Evolutionary conservation across 2,113 vertebrate genomes (phyloP).

Genomic region (Amphilophus citrinellus): DNA sequence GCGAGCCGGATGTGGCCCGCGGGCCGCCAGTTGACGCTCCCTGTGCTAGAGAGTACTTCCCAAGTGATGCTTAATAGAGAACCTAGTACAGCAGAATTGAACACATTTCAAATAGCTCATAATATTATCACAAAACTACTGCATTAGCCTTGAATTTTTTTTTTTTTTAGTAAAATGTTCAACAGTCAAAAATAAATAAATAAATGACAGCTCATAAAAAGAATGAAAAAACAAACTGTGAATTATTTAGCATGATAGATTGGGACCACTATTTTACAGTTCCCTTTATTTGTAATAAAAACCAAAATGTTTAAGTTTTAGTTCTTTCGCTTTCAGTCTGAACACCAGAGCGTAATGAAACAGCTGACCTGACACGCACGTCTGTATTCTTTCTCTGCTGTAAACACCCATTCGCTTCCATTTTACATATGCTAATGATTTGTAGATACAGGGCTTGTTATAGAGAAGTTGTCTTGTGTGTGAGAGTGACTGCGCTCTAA

Average conservation of each 20-base stretch:
- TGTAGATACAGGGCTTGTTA: conserved; percentile 8
- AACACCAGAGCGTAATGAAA: not conserved
- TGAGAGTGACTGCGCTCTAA: conserved; percentile 19
- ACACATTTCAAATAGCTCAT: not conserved
- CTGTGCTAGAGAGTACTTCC: not conserved
- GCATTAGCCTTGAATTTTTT: not conserved
- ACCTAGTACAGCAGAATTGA: not conserved
- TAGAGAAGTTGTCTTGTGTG: conserved; percentile 10
- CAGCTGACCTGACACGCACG: not conserved
- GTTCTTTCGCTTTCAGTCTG: not conserved
- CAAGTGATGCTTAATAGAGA: not conserved
- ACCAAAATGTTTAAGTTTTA: not conserved
- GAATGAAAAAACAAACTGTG: not conserved
- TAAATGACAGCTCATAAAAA: not conserved
- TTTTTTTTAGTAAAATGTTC: not conserved
- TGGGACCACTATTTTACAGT: not conserved
- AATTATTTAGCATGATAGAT: not conserved
- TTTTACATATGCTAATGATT: conserved; percentile 5
- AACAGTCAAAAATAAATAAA: not conserved
- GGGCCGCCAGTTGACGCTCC: no score
- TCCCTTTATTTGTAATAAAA: not conserved
- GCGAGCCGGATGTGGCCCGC: no score
- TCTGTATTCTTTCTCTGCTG: not conserved
- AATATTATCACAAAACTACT: not conserved
- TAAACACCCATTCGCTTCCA: not conserved